phyloP scores from a whole-genome alignment of 2,113 vertebrate genomes.

The Sapajus apella region DNA sequence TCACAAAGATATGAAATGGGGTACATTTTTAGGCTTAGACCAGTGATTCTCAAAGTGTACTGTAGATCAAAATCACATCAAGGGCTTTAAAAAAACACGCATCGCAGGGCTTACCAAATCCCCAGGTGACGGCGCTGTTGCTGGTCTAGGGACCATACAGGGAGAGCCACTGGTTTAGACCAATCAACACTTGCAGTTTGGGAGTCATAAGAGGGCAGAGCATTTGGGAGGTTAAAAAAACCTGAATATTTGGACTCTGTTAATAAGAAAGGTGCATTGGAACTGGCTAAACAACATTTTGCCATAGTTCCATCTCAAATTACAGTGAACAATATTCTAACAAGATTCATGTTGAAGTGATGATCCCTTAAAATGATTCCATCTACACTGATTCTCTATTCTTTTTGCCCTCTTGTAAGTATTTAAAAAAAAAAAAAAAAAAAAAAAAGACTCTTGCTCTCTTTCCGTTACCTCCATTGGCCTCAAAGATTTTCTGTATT shows the following conservation, averaged over 20 bases:
- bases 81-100: background rate
- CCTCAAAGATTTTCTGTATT: background rate
- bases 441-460: background rate
- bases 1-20: background rate
- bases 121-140: background rate
- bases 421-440: no score
- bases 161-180: background rate
- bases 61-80: background rate
- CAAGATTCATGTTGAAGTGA: background rate
- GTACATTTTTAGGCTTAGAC: background rate
- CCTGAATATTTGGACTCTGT: background rate
- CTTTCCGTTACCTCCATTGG: background rate
- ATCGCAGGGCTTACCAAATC: background rate
- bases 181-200: background rate
- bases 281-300: background rate
- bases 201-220: background rate
- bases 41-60: background rate
- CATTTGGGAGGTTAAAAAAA: background rate
- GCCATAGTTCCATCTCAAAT: background rate
- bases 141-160: background rate
- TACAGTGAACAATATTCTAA: background rate
- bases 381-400: background rate
- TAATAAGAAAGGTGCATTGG: background rate
- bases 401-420: background rate
- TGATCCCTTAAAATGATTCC: background rate